Base-by-base conservation (phyloP, 2,888 invertebrate genomes). In the Crematogaster levior region DNA sequence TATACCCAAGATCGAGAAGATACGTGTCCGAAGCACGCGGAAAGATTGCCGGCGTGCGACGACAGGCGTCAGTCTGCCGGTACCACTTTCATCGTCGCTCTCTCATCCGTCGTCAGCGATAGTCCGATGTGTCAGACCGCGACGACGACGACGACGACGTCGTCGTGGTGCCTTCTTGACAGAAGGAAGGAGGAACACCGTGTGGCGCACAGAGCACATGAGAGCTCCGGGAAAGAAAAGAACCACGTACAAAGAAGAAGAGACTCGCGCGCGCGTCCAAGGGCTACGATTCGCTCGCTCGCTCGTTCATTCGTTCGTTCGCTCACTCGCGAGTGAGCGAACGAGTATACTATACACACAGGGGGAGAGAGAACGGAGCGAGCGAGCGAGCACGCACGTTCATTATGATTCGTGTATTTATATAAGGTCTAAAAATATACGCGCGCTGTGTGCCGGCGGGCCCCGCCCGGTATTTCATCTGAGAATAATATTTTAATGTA, bases 331-430 rank as follows among this genome's bases (percentile, higher is more conserved):
- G 60, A 60, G 74, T 24, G 53, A 40, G 30, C 58, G 79, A 66
- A 46, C 77, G 66, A 60, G 61, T 53, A 48, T 65, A 12, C 43
- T 46, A 24, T 34, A 81, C 15, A 80, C 24, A 63, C 40, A 63
- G 63, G 24, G 21, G n/a, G 51, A 56, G 53, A 73, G 61, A 30
- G 43, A 70, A 56, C 30, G 79, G 10, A 80, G 86, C 83, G 85
- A 82, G 82, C 80, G 82, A 79, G 77, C 37, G 74, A 84, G 82
- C 87, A 87, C 86, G 92, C 91, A 91, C 93, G 92, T 94, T 94
- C 94, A 94, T 94, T 94, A 94, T 94, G 94, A 94, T 94, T 94
- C 94, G 94, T 94, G 93, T 94, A 94, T 94, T 94, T 94, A 94
- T 94, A 94, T 94, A 94, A 94, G 94, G 93, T 94, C 94, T 94